Conservation (phyloP, 1,140 invertebrate species). For the Drosophila persimilis region DNA sequence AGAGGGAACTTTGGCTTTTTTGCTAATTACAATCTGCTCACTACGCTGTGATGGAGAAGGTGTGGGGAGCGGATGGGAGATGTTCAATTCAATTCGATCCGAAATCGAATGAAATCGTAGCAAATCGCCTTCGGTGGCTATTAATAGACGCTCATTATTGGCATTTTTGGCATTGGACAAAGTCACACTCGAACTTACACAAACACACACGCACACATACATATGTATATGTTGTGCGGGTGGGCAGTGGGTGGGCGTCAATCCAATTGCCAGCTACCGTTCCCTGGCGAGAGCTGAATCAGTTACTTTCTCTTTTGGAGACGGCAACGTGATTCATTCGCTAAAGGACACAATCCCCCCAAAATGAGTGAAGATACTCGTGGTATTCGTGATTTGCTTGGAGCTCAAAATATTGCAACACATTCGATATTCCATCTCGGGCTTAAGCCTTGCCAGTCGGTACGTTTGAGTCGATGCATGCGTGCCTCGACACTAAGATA, state of each 20-base stretch:
- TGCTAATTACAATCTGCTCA: no score
- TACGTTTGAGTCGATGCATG: no score
- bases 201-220: slow-evolving; percentile 2
- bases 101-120: slow-evolving; percentile 51
- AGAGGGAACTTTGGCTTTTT: no score
- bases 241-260: slow-evolving; percentile 33
- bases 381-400: no score
- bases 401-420: no score
- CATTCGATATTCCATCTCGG: no score
- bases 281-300: slow-evolving; percentile 43
- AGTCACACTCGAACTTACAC: slow-evolving; percentile 37
- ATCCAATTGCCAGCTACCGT: slow-evolving; percentile 39
- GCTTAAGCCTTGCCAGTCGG: no score
- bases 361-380: no score
- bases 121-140: slow-evolving; percentile 45
- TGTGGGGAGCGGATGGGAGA: not conserved
- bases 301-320: slow-evolving; percentile 13
- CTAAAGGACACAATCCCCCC: no score
- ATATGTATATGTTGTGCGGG: not conserved
- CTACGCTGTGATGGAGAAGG: no score
- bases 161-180: slow-evolving; percentile 60
- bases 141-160: slow-evolving; percentile 69
- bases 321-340: no score
- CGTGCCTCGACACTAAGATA: no score
- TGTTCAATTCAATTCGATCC: slow-evolving; percentile 11